Evolutionary conservation across 2,797 vertebrate genomes (phyloP).

Genomic region (Psittacula derbiana): DNA sequence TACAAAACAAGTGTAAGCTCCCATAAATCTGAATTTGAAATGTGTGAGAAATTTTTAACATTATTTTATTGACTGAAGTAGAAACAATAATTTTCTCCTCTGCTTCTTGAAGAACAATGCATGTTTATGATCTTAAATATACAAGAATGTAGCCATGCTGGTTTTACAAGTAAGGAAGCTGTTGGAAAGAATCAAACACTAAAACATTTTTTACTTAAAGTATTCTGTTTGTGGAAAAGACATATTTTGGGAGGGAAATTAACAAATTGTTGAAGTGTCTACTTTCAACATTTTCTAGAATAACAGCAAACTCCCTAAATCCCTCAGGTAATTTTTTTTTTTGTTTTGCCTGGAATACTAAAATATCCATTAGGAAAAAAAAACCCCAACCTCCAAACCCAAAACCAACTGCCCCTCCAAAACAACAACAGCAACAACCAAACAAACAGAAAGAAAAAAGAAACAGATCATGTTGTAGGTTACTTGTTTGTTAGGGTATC

Average conservation of each 20-base stretch:
- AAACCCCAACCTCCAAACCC: neutral
- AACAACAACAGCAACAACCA: too few relatives aligned
- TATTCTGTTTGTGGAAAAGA: neutral
- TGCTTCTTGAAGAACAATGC: neutral
- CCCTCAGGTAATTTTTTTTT: neutral
- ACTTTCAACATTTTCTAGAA: neutral
- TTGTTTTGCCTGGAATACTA: neutral
- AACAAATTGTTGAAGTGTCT: neutral
- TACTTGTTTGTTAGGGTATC: neutral
- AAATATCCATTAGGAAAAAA: neutral
- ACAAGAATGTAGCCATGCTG: neutral
- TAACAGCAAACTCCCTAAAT: neutral
- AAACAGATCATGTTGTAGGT: neutral
- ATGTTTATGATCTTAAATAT: neutral
- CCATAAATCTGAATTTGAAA: neutral
- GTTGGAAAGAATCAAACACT: neutral
- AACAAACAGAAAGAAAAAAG: neutral
- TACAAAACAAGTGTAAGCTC: neutral
- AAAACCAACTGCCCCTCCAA: neutral
- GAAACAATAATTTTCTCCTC: neutral
- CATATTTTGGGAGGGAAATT: neutral
- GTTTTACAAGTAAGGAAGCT: neutral
- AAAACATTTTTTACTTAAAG: neutral
- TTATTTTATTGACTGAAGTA: conserved; percentile 10
- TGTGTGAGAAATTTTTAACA: neutral